Evolutionary conservation across 2,113 vertebrate species (phyloP), one percentile per base, ranked within the genome.

Genomic region (Melanostigma gelatinosum): DNA sequence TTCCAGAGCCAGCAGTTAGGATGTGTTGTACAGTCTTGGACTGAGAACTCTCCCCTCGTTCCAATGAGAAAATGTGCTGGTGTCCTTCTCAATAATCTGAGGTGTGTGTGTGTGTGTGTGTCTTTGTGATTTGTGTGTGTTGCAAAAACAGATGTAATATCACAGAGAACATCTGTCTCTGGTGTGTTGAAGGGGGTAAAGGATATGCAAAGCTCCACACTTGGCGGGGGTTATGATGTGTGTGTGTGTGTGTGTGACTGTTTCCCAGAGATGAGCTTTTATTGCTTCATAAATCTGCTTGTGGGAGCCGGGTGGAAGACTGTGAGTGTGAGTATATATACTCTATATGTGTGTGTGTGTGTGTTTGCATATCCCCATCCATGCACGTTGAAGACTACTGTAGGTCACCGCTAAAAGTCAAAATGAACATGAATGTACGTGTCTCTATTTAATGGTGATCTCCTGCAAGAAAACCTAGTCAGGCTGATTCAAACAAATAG

Each of bases 101-200:
- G 67, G 58, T 68, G 27, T 60, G 29, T 60, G 54, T 76, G 9
- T 54, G 8, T 10, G 27, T 24, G 52, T 16, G 52, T 55, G 22
- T 55, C 52, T 55, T 22, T 55, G 22, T 55, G 80, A 66, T 83
- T 54, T 77, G 77, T 88, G 76, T 83, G 82, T 80, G 72, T 66
- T 83, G 62, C 75, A 83, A 75, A 87, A 89, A 85, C 89, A 91
- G 83, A 91, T 91, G 88, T 93, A 93, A 92, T 89, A 93, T 93
- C 93, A 89, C 82, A 85, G 72, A 87, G 80, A 93, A 92, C 90
- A 93, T 93, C 91, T 93, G 91, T 88, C 86, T 91, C 85, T n/a
- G 20, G 76, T 73, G 87, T 93, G 84, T 87, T 77, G 85, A 72
- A 44, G 3, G 34, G 75, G 46, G 63, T 32, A 63, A 72, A 64